phyloP scores from a whole-genome alignment of 2,797 vertebrate species.

The Falco cherrug region DNA sequence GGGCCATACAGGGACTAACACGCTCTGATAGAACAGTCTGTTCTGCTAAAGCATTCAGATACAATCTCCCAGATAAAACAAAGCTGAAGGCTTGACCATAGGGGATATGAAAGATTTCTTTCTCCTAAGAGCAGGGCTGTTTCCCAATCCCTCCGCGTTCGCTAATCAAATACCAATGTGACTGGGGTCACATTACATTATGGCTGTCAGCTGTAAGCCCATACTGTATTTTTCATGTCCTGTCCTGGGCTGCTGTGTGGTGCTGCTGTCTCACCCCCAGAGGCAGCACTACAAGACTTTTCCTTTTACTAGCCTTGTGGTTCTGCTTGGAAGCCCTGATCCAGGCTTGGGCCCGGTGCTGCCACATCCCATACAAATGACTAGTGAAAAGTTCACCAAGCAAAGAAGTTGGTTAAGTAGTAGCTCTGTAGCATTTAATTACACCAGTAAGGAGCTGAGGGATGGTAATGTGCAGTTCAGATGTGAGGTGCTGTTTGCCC shows the following conservation, averaged over 20 bases:
- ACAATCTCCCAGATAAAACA: conserved; percentile 4
- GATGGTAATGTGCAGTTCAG: not conserved
- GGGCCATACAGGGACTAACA: not conserved
- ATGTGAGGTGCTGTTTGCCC: conserved; percentile 32
- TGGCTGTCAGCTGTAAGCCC: conserved; percentile 33
- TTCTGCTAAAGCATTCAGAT: not conserved
- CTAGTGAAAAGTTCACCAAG: not conserved
- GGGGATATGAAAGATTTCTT: conserved; percentile 49
- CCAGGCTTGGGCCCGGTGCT: not conserved
- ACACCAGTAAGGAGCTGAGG: not conserved
- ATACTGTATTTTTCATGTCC: conserved; percentile 46
- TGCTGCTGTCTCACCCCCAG: conserved; percentile 7
- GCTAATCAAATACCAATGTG: conserved; percentile 56
- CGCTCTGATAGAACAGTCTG: not conserved
- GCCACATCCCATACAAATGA: not conserved
- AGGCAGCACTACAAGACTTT: not conserved
- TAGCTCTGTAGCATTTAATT: not conserved
- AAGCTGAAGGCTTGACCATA: not conserved
- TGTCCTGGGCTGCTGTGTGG: not conserved
- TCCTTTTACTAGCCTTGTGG: not conserved
- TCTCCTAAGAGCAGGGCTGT: conserved; percentile 30
- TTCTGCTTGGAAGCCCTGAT: not conserved
- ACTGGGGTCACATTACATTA: conserved; percentile 54
- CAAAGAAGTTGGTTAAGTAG: not conserved
- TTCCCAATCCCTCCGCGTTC: not conserved